Conservation (phyloP, 2,888 invertebrate species). For the Toxonevra muliebris region DNA sequence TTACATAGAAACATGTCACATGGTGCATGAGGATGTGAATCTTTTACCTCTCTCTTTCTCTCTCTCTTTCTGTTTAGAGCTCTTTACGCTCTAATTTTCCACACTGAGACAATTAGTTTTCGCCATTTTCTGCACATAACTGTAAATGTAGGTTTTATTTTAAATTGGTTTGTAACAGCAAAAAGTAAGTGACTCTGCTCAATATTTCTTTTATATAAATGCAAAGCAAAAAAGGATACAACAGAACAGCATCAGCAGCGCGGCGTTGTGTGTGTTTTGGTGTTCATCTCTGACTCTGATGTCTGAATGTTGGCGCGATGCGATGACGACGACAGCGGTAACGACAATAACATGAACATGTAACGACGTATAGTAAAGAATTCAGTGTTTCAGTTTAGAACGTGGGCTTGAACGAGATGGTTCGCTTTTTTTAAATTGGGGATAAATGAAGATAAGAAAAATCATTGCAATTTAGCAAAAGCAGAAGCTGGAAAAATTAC, state of each 20-base stretch:
- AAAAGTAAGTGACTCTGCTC: too few species aligned
- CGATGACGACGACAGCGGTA: background rate
- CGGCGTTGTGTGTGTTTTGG: too few species aligned
- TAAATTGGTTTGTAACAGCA: too few species aligned
- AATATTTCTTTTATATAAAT: too few species aligned
- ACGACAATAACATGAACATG: background rate
- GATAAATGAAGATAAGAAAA: conserved; percentile 15
- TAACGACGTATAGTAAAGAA: background rate
- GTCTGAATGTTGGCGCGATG: background rate
- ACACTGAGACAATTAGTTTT: background rate
- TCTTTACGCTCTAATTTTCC: background rate
- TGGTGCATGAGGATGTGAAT: too few species aligned
- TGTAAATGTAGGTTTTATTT: too few species aligned
- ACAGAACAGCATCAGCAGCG: too few species aligned
- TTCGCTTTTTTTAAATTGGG: conserved; percentile 38
- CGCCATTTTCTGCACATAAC: too few species aligned
- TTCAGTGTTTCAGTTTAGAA: conserved; percentile 38
- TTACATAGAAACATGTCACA: background rate
- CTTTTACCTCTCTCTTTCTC: too few species aligned
- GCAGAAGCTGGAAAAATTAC: background rate
- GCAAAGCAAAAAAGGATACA: too few species aligned
- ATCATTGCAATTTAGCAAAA: conserved; percentile 20
- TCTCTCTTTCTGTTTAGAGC: background rate
- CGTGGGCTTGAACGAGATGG: conserved; percentile 44
- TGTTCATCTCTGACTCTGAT: background rate